Percentiles rank a stretch among this genome's conserved stretches.
phyloP scores from a whole-genome alignment of 2,888 invertebrate genomes.

The Chloroclystis v-ata region DNA sequence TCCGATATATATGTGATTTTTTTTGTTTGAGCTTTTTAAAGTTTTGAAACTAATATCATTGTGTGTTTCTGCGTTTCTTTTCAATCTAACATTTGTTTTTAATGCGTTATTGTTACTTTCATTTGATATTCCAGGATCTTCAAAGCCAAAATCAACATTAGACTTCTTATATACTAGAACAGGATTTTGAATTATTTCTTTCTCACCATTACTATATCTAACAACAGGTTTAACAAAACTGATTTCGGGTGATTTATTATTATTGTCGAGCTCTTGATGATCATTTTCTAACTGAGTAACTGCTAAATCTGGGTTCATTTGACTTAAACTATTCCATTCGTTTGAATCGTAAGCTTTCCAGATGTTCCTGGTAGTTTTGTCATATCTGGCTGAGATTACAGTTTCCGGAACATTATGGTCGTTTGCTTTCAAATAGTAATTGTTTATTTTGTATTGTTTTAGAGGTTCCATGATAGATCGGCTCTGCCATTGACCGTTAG shows the following conservation, averaged over 20 bases:
- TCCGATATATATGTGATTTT: too few relatives aligned
- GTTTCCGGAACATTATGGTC: constrained; percentile 36
- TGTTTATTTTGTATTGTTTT: constrained; percentile 37
- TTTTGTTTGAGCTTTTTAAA: too few relatives aligned
- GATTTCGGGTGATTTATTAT: constrained; percentile 17
- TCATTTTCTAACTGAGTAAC: neutral
- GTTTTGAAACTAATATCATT: neutral
- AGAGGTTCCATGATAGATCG: constrained; percentile 50
- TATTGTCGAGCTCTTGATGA: neutral
- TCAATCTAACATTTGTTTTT: neutral
- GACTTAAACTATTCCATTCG: neutral
- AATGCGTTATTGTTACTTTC: constrained; percentile 2
- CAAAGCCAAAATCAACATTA: constrained; percentile 25
- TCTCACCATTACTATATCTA: constrained; percentile 32
- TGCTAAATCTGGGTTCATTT: neutral
- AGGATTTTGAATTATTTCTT: constrained; percentile 18
- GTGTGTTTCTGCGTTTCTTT: neutral
- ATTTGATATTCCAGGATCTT: constrained; percentile 5
- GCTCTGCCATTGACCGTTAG: constrained; percentile 72
- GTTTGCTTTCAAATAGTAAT: constrained; percentile 31
- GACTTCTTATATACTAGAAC: constrained; percentile 25
- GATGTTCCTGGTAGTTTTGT: neutral
- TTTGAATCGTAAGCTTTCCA: neutral
- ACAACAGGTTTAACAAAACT: constrained; percentile 26
- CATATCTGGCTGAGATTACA: constrained; percentile 13